A percentile compares a stretch with the other conserved stretches of the same genome.
phyloP scores from a whole-genome alignment of 2,113 vertebrate genomes.

The Nicator chloris region DNA sequence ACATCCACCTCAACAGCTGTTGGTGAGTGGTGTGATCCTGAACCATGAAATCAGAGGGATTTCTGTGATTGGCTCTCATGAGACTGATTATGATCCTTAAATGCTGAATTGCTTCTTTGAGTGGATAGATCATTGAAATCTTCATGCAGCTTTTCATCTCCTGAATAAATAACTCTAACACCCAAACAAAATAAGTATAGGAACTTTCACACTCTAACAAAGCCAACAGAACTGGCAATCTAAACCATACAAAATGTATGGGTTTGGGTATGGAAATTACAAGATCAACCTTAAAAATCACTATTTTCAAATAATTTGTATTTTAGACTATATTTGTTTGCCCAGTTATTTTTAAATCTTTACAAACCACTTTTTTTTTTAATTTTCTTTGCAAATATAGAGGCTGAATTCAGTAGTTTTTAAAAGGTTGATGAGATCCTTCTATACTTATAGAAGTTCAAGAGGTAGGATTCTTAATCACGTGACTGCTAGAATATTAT shows the following conservation, averaged over 20 bases:
- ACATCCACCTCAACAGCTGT: background rate
- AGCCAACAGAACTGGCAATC: background rate
- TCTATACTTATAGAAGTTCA: background rate
- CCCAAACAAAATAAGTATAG: background rate
- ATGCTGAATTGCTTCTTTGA: background rate
- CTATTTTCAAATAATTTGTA: background rate
- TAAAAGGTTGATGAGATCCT: background rate
- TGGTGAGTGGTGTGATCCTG: background rate
- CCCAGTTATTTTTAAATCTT: background rate
- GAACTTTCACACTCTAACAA: background rate
- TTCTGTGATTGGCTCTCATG: background rate
- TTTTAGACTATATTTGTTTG: background rate
- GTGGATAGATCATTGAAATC: background rate
- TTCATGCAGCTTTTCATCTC: background rate
- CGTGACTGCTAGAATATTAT: background rate
- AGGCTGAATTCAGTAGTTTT: background rate
- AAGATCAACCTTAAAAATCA: background rate
- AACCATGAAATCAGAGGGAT: background rate
- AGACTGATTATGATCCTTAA: background rate
- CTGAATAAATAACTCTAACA: background rate
- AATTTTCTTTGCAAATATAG: background rate
- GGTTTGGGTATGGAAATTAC: background rate
- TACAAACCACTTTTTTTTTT: background rate
- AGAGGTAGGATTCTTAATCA: background rate
- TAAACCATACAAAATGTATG: background rate